Evolutionary conservation across 2,113 vertebrate species (phyloP), one percentile per base, ranked within the genome.

Genomic region (human): DNA sequence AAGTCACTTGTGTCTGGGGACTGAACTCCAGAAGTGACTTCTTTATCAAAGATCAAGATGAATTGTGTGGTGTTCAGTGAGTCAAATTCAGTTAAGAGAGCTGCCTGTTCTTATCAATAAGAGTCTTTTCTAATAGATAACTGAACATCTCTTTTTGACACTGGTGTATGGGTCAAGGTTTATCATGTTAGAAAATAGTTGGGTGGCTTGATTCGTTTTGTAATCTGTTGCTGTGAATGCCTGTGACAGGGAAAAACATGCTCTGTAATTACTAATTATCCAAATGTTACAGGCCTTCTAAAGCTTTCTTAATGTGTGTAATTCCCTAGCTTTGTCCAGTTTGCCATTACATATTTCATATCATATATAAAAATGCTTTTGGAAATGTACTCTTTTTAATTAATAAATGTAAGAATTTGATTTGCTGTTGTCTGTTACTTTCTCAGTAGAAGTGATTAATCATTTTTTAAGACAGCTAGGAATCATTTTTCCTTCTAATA

Each of bases 41-140:
- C 72, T 81, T 90, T 93, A 82, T 91, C 92, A 91, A 12, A 82
- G 59, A 89, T 93, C 72, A 72, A 70, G n/a, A 55, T 94, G 78
- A 94, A 78, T 82, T 78, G 78, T 93, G 6, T 73, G 17, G n/a
- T 81, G 72, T 25, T 89, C 59, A 92, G 89, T 84, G 85, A 91
- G 40, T 96, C 66, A 45, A 25, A 64, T 84, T 70, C 85, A 84
- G 72, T 94, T 55, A 73, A 45, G 55, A 94, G 32, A 52, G 40
- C n/a, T 93, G 38, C 50, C 30, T 35, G n/a, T 91, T 94, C 81
- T 96, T 78, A 52, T 27, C 25, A 30, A 7, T 81, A 61, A 57
- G 76, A 66, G 25, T 59, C 72, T 93, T 96, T 95, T 13, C 95
- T 91, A 18, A 89, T 64, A 59, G 13, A 90, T 89, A 59, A 43